These are phyloP conservation scores for Callyntrura sp. DNA, from an alignment of 2,888 invertebrate genomes.

Conservation along the genomic window DNA sequence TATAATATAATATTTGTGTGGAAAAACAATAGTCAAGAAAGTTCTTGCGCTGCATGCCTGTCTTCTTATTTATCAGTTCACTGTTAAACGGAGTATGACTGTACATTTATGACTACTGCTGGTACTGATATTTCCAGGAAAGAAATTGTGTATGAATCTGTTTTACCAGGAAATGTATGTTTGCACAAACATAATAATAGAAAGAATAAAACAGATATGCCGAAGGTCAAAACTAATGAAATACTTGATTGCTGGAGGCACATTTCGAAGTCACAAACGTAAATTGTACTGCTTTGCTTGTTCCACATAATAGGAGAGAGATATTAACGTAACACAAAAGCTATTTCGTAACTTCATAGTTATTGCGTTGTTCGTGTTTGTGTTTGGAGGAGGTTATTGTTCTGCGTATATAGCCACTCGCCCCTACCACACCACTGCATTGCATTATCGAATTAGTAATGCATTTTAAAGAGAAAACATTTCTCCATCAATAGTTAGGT, in stretches of 20 bases:
- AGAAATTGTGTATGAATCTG: neutral
- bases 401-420: too few species aligned
- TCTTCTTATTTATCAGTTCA: neutral
- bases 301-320: neutral
- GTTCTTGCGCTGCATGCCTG: neutral
- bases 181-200: constrained; percentile 26
- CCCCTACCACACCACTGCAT: too few species aligned
- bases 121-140: too few species aligned
- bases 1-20: neutral
- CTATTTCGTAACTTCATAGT: constrained; percentile 6
- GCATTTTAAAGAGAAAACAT: too few species aligned
- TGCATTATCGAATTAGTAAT: too few species aligned
- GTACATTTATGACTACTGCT: constrained; percentile 3
- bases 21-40: neutral
- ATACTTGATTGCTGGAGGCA: constrained; percentile 30
- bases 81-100: too few species aligned
- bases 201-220: constrained; percentile 38
- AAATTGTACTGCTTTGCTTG: neutral
- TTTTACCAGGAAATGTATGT: neutral
- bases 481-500: too few species aligned
- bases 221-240: constrained; percentile 58
- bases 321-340: neutral
- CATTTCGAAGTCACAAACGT: constrained; percentile 1
- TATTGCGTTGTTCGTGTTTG: too few species aligned
- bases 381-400: too few species aligned